Evolutionary conservation across 2,113 vertebrate genomes (phyloP), one percentile per base, ranked within the genome.

Genomic region (Setophaga coronata): DNA sequence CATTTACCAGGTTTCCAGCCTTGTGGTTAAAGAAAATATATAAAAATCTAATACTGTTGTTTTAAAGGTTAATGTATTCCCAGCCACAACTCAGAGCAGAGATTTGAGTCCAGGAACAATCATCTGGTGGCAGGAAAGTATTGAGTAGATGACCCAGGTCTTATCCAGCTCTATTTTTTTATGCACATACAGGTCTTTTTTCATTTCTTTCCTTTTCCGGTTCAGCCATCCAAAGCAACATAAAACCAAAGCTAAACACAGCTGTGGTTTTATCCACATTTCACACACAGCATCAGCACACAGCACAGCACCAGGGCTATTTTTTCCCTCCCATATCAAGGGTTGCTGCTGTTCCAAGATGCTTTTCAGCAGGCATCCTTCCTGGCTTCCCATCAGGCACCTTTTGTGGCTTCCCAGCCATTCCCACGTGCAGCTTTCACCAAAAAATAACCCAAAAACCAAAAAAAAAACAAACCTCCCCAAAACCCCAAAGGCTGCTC

Each of bases 51-150:
- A 93, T 79, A n/a, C 40, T 51, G 78, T 88, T 96, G 88, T 95
- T 96, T 93, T 96, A 97, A 97, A 97, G 96, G 96, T 96, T 96
- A 97, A 97, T 96, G 80, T 93, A 97, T 97, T 97, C 92, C 65
- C 72, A 90, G 69, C 53, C 69, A 81, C 91, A 96, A 45, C 72
- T 81, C 72, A 1, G 1, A 84, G 87, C 56, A 14, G 77, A 67
- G 72, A 81, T 95, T 89, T 89, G 48, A 53, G 90, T 16, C 69
- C 61, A 38, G 86, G 72, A 96, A 57, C 76, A 93, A 87, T 95
- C 95, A 94, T 67, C 25, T 36, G 12, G 72, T 64, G 65, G 71
- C 82, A 95, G 72, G 23, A 42, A 86, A 83, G 69, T 51, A 90
- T 57, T 57, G 90, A 90, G 85, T 10, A 81, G 80, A 20, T 79